phyloP scores from a whole-genome alignment of 2,113 vertebrate species.

The Hucho hucho region DNA sequence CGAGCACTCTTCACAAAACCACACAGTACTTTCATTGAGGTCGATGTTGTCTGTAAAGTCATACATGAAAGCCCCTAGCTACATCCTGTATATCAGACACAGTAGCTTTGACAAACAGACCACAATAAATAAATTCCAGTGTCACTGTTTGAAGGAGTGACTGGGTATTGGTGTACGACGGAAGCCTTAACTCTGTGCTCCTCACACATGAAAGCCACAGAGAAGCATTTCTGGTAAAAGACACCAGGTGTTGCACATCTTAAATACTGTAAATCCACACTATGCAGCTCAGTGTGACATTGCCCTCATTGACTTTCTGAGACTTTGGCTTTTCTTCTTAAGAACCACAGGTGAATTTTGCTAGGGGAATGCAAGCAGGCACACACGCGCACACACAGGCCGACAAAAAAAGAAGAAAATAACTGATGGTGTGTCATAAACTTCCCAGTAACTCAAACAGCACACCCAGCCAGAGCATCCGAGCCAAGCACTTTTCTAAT shows the following conservation, averaged over 20 bases:
- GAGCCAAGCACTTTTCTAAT: neutral
- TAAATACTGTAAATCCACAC: constrained; percentile 10
- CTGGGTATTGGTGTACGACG: neutral
- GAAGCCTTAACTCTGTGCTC: neutral
- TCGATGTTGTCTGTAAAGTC: constrained; percentile 34
- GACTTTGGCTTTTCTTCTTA: neutral
- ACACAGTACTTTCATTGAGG: constrained; percentile 59
- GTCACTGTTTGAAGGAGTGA: constrained; percentile 18
- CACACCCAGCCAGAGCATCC: constrained; percentile 26
- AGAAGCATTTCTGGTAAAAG: constrained; percentile 48
- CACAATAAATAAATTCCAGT: constrained; percentile 55
- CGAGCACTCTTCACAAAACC: constrained; percentile 33
- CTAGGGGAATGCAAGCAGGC: constrained; percentile 7
- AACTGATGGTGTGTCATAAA: constrained; percentile 39
- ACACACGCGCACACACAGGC: neutral
- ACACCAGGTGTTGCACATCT: constrained; percentile 18
- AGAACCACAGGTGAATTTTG: neutral
- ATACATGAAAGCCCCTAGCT: constrained; percentile 15
- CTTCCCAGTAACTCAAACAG: constrained; percentile 44
- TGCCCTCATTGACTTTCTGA: neutral
- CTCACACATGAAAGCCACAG: constrained; percentile 60
- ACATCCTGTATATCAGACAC: constrained; percentile 49
- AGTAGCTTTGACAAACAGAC: constrained; percentile 50
- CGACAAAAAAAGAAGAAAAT: constrained; percentile 13
- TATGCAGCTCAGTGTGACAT: no score